phyloP scores from a whole-genome alignment of 2,113 vertebrate species.

The Cyanoliseus patagonus region DNA sequence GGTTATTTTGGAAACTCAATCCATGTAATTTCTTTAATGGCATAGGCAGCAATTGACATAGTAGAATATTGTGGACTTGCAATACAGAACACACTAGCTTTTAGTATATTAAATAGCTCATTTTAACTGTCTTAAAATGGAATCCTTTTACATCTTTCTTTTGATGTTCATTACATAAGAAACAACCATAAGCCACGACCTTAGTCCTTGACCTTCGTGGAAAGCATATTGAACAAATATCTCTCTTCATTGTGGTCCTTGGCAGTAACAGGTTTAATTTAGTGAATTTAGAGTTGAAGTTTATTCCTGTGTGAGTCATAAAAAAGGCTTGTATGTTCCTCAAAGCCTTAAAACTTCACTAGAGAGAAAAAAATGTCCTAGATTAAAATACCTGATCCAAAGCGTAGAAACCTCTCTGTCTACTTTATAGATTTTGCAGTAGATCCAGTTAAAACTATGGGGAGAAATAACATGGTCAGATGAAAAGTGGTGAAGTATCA shows the following conservation, averaged over 20 bases:
- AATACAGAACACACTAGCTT: background rate
- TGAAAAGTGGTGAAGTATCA: background rate
- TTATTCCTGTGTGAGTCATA: slow-evolving; percentile 7
- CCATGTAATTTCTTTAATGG: slow-evolving; percentile 56
- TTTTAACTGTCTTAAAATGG: slow-evolving; percentile 35
- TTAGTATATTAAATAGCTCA: slow-evolving; percentile 48
- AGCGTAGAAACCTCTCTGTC: background rate
- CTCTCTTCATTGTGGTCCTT: background rate
- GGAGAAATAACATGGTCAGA: background rate
- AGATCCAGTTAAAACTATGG: background rate
- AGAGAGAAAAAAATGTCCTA: background rate
- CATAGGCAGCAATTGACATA: slow-evolving; percentile 14
- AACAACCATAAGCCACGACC: slow-evolving; percentile 11
- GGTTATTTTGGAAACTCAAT: slow-evolving; percentile 46
- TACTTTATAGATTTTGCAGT: background rate
- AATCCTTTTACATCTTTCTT: slow-evolving; percentile 21
- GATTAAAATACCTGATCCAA: background rate
- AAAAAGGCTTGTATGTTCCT: background rate
- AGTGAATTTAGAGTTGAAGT: slow-evolving; percentile 1
- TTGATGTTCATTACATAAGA: slow-evolving; percentile 39
- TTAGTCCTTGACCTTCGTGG: background rate
- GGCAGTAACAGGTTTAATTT: slow-evolving; percentile 15
- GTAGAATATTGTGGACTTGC: background rate
- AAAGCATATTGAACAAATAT: slow-evolving; percentile 15
- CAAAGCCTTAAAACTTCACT: background rate